Percentiles rank a stretch among this genome's conserved stretches.
These are phyloP conservation scores for Acanthisitta chloris DNA, from an alignment of 2,113 vertebrate genomes.

Conservation along the genomic window DNA sequence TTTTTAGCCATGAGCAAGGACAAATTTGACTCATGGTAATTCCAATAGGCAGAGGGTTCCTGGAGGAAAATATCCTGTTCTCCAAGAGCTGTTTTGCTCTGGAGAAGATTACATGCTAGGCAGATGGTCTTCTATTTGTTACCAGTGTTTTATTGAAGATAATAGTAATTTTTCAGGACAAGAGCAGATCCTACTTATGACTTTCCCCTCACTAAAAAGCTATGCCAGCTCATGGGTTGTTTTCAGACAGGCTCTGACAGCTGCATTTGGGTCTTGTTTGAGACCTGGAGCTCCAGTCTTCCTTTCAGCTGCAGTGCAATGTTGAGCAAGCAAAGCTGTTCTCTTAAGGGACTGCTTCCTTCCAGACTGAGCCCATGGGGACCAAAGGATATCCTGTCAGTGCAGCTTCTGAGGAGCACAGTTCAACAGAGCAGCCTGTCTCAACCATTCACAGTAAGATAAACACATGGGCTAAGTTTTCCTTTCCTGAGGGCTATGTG, in stretches of 20 bases:
- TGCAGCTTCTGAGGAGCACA: background rate
- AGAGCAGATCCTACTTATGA: background rate
- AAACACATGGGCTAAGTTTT: background rate
- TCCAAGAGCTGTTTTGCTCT: background rate
- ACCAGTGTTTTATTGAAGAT: background rate
- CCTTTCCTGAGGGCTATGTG: background rate
- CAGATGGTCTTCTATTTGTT: background rate
- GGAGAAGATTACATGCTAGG: background rate
- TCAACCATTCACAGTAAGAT: background rate
- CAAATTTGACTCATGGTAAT: background rate
- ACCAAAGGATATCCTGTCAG: background rate
- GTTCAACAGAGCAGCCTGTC: background rate
- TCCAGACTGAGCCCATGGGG: background rate
- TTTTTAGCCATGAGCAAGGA: background rate
- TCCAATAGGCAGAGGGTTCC: background rate
- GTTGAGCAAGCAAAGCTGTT: background rate
- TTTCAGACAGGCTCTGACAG: background rate
- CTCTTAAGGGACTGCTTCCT: background rate
- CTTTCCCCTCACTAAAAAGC: background rate
- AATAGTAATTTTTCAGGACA: background rate
- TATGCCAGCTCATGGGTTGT: background rate
- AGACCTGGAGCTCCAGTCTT: background rate
- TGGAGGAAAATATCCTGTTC: background rate
- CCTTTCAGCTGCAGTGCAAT: background rate
- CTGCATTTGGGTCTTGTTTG: background rate